Percentiles rank a stretch among this genome's conserved stretches.
These are phyloP conservation scores for Bubo blakistoni DNA, from an alignment of 2,113 vertebrate species.

Conservation along the genomic window DNA sequence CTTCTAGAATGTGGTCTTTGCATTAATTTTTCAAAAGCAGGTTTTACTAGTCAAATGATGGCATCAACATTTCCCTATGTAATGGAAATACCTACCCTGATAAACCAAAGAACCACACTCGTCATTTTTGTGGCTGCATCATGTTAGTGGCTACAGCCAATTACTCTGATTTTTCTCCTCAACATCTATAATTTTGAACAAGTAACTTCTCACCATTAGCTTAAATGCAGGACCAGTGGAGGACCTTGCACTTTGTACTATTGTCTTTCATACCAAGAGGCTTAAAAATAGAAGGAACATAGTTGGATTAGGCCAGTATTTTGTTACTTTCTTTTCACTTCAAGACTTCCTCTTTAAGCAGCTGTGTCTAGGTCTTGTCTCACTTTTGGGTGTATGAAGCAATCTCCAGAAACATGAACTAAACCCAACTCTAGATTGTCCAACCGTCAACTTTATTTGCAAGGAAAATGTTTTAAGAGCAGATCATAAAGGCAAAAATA, in stretches of 20 bases:
- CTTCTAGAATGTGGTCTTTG: background rate
- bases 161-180: background rate
- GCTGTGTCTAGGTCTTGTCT: background rate
- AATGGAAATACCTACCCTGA: background rate
- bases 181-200: background rate
- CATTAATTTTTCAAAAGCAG: background rate
- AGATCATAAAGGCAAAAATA: background rate
- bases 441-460: background rate
- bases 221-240: background rate
- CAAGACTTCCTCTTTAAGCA: slow-evolving; percentile 6
- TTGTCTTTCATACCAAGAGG: background rate
- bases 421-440: background rate
- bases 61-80: background rate
- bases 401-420: background rate
- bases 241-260: background rate
- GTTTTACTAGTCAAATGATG: background rate
- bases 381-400: background rate
- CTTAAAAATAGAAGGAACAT: background rate
- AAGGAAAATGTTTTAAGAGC: background rate
- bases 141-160: background rate
- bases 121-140: background rate
- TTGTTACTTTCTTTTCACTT: background rate
- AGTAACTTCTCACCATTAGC: background rate
- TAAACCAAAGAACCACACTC: background rate
- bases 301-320: background rate